Base-by-base conservation (phyloP, 2,888 invertebrate species). In the Agriotes lineatus region DNA sequence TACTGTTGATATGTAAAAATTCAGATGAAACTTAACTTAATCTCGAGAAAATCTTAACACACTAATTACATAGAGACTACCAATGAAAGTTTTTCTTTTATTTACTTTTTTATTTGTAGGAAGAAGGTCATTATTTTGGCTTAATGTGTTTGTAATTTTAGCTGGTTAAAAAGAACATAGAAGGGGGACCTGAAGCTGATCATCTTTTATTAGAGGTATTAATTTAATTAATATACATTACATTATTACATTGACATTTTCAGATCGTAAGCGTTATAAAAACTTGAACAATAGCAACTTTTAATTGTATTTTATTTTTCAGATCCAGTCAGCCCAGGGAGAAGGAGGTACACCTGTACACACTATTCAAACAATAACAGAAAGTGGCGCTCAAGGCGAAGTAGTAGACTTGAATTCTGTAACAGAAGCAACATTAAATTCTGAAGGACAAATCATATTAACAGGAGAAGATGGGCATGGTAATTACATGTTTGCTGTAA, bases 381-480 rank as follows among this genome's bases (percentile, higher is more conserved):
- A 93, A 82, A 90, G 91, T n/a, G 91, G 92, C 77, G 88, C 89
- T 16, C 91, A 91, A 78, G 90, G 92, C 50, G 93, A 96, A 80
- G 91, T 94, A 39, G 94, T 96, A 39, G 96, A 97, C 85, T 88
- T 97, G 78, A 93, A 93, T 85, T 91, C 92, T 14, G 91, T 95
- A 30, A 93, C 95, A n/a, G 96, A 96, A 85, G 96, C 96, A 72
- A 93, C 95, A 66, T 88, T 96, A 77, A 94, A 93, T 82, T 95
- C 94, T 82, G 96, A 96, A 83, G 97, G 97, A 6, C 97, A 97
- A 86, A 92, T 97, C 81, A 96, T 97, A 79, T 90, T 97, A 79
- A 96, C 97, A 61, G 95, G 96, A 67, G 97, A 97, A 86, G 96
- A 96, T 85, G 96, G 96, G 66, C 96, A 95, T 85, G 94, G 95